Evolutionary conservation across 2,113 vertebrate genomes (phyloP).

Genomic region (Enhydra lutris): DNA sequence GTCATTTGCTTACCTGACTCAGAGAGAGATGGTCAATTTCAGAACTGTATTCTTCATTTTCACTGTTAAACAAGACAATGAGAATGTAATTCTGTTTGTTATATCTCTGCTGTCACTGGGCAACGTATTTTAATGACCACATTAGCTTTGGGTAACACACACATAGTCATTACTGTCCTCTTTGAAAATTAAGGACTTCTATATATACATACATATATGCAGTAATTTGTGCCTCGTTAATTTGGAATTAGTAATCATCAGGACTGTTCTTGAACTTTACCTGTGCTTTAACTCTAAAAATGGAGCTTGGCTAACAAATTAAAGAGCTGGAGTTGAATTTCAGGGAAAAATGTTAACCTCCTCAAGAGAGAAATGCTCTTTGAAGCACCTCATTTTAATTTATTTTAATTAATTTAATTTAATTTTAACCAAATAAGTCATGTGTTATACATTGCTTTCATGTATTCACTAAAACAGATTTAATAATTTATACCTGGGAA

Average conservation of each 20-base stretch:
- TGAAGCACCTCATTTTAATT: neutral
- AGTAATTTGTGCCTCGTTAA: neutral
- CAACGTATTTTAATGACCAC: neutral
- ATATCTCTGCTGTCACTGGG: neutral
- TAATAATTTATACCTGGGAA: neutral
- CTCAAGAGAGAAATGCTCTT: neutral
- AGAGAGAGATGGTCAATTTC: conserved; percentile 34
- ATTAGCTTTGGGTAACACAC: neutral
- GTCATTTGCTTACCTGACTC: conserved; percentile 61
- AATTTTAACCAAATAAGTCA: neutral
- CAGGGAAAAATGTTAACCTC: neutral
- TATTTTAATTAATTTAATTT: neutral
- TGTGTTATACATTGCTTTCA: neutral
- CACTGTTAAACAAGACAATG: conserved; percentile 54
- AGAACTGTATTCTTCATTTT: conserved; percentile 52
- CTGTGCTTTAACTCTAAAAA: conserved; percentile 18
- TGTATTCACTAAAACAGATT: neutral
- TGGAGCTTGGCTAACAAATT: neutral
- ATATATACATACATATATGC: neutral
- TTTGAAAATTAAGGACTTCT: conserved; percentile 36
- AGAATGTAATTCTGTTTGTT: conserved; percentile 29
- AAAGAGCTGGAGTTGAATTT: neutral
- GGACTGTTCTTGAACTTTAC: neutral
- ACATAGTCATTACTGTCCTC: neutral
- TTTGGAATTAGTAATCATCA: conserved; percentile 7